Conservation (phyloP, 2,113 vertebrate species). For the Ifrita kowaldi region DNA sequence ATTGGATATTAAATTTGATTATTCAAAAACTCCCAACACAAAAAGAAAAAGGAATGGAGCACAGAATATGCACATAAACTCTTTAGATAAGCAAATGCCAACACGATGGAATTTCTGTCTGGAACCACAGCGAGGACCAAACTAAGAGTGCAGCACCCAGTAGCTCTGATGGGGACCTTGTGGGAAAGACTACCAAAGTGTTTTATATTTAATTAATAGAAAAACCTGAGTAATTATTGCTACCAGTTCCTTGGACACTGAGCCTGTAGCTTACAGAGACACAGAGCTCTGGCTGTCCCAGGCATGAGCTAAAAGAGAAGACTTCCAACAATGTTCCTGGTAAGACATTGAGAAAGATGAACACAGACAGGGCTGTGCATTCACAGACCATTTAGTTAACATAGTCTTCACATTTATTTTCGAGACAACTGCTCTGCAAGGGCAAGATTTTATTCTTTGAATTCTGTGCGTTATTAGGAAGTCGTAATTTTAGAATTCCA, state of each 20-base stretch:
- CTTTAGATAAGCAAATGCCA: not conserved
- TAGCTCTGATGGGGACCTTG: not conserved
- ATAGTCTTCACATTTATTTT: not conserved
- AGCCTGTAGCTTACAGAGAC: not conserved
- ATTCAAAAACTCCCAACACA: not conserved
- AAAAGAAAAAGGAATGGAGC: not conserved
- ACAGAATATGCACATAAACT: not conserved
- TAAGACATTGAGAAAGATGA: not conserved
- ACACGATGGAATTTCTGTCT: not conserved
- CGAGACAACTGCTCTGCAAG: not conserved
- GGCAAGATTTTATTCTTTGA: constrained; percentile 1
- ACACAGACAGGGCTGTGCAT: not conserved
- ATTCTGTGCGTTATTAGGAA: not conserved
- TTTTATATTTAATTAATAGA: not conserved
- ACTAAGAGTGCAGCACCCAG: not conserved
- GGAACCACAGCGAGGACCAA: not conserved
- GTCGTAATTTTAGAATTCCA: not conserved
- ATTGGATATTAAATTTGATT: not conserved
- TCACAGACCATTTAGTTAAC: not conserved
- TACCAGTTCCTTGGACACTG: not conserved
- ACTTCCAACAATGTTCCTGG: not conserved
- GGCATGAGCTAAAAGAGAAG: not conserved
- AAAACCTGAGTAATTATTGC: not conserved
- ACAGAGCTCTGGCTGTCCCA: not conserved
- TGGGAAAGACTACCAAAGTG: fast-evolving